Evolutionary conservation across 2,888 invertebrate genomes (phyloP), one percentile per base, ranked within the genome.

Genomic region (Lasioglossum villosulum): DNA sequence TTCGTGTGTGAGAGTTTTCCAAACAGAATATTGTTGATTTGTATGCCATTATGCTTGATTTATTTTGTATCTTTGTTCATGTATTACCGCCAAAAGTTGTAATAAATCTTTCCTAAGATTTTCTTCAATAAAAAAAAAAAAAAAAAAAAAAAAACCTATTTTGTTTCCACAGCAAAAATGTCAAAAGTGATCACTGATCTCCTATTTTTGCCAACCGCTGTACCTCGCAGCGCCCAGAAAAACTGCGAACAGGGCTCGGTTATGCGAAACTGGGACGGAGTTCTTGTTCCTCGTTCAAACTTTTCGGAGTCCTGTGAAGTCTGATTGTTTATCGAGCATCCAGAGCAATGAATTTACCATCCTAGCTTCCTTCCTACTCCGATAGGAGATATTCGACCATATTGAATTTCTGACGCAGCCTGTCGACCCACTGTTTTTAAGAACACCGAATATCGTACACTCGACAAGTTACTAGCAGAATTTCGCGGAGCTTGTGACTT

Each of bases 371-470:
- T n/a, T 23, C n/a, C n/a, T 10, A 10, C n/a, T n/a, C n/a, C 23
- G 56, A n/a, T 56, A 56, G 56, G n/a, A 56, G 56, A 56, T 56
- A 56, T 56, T 56, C 56, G 56, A 56, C 56, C 56, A n/a, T 56
- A 42, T 71, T 71, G 42, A 42, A 37, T 71, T 71, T 71, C 37
- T 66, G 30, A 66, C 19, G 34, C 19, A 8, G 66, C 30, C 30
- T 66, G 56, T 56, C 34, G 66, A 34, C 19, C 30, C 19, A 23
- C 19, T 66, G 16, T 66, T 66, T 66, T 34, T 16, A 34, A 34
- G 66, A 63, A 63, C 30, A 16, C 4, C 63, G 63, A 63, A 27
- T 30, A 23, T 63, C 63, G 63, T 63, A 63, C 30, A 30, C 63
- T 63, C 30, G 30, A 14, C 30, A 30, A 30, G 16, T 63, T 63